Percentiles rank a stretch among this genome's conserved stretches.
These are phyloP conservation scores for Temnothorax unifasciatus DNA, from an alignment of 2,888 invertebrate genomes.

Conservation along the genomic window DNA sequence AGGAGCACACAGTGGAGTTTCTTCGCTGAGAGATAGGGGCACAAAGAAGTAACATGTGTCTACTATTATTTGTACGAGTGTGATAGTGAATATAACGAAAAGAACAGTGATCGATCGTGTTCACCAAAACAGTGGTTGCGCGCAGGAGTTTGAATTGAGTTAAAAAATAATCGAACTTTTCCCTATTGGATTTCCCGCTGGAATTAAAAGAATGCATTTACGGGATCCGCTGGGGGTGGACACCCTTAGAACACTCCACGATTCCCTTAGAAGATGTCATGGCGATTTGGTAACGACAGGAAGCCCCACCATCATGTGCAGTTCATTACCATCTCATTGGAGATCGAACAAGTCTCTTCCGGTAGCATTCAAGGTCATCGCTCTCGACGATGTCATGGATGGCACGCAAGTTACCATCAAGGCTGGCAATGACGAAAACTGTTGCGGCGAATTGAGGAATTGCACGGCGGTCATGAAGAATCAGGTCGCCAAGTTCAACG, in stretches of 20 bases:
- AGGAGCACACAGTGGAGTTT: background rate
- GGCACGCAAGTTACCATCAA: conserved; percentile 97
- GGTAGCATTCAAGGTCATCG: conserved; percentile 97
- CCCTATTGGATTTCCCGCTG: background rate
- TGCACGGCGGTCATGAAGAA: conserved; percentile 98
- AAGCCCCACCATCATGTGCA: conserved; percentile 98
- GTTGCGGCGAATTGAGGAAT: conserved; percentile 97
- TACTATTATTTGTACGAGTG: background rate
- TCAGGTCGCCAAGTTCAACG: conserved; percentile 99
- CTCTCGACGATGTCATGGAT: conserved; percentile 96
- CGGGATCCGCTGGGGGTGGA: conserved; percentile 91
- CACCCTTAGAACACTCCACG: conserved; percentile 91
- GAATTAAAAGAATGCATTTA: conserved; percentile 88
- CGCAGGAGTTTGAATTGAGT: background rate
- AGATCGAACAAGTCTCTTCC: conserved; percentile 99
- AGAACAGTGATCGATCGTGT: conserved; percentile 29
- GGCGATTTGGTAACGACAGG: conserved; percentile 98
- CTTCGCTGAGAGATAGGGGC: background rate
- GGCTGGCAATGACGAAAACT: conserved; percentile 99
- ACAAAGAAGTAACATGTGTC: background rate
- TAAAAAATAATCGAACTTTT: background rate
- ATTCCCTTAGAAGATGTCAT: conserved; percentile 94
- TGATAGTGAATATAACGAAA: conserved; percentile 22
- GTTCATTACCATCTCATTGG: conserved; percentile 98
- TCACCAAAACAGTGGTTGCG: conserved; percentile 22